Conservation (phyloP, 92 coral and sea anemone genomes). For the Palythoa grandis region DNA sequence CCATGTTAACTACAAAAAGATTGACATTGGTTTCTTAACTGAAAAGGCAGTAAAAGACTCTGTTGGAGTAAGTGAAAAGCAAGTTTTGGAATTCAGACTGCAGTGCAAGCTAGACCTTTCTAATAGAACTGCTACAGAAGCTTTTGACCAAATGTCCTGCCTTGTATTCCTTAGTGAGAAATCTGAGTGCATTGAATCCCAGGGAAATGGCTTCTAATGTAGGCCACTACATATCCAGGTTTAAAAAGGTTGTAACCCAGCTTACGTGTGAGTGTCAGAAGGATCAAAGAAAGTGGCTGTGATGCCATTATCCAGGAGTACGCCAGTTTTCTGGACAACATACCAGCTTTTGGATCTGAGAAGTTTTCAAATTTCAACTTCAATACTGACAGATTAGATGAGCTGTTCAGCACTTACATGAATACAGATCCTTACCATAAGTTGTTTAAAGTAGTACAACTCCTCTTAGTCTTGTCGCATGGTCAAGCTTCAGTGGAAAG, state of each 20-base stretch:
- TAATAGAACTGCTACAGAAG: slow-evolving; percentile 53
- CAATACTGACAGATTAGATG: slow-evolving; percentile 54
- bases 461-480: slow-evolving; percentile 58
- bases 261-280: slow-evolving; percentile 51
- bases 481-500: slow-evolving; percentile 60
- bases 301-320: slow-evolving; percentile 57
- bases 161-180: slow-evolving; percentile 59
- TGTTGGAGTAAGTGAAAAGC: slow-evolving; percentile 51
- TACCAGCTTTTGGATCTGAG: slow-evolving; percentile 68
- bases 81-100: slow-evolving; percentile 66
- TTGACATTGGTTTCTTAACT: slow-evolving; percentile 29
- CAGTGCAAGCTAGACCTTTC: slow-evolving; percentile 69
- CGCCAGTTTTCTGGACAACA: slow-evolving; percentile 60
- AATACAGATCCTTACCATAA: slow-evolving; percentile 42
- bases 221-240: slow-evolving; percentile 50
- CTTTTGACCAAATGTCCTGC: slow-evolving; percentile 56
- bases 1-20: slow-evolving; percentile 26
- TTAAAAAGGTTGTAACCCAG: slow-evolving; percentile 52
- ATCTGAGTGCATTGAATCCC: slow-evolving; percentile 62
- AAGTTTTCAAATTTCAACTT: slow-evolving; percentile 57
- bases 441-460: slow-evolving; percentile 47
- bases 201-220: slow-evolving; percentile 48
- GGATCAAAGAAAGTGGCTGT: slow-evolving; percentile 56
- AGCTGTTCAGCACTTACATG: slow-evolving; percentile 53
- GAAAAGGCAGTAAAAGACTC: slow-evolving; percentile 46